Evolutionary conservation across 2,888 invertebrate species (phyloP), one percentile per base, ranked within the genome.

Genomic region (Pseudococcus longispinus): DNA sequence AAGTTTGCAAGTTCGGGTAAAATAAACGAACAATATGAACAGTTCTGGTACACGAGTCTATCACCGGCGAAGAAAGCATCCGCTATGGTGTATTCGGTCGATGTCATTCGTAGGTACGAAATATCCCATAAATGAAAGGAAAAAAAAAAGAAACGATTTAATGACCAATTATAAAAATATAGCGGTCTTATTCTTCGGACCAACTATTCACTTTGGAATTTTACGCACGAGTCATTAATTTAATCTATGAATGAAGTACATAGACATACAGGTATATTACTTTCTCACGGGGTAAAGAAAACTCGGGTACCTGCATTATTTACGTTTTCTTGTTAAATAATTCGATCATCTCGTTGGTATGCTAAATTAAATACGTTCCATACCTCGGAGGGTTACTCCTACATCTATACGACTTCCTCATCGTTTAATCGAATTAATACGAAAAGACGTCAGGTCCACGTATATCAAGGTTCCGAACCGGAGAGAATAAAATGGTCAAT

Each of bases 151-250:
- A 60, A 60, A 9, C 26, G 42, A 80, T 80, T 77, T 77, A 80
- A 80, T 42, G 77, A 42, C 42, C 32, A 80, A 80, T 80, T 42
- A 80, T 80, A 80, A 80, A 80, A 37, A 80, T 80, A 80, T 23
- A 18, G 15, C 15, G 5, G n/a, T 74, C 6, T 37, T 74, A 18
- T 60, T 74, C 32, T 29, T 8, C 74, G 74, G 74, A 23, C 32
- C 2, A 18, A 11, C 37, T n/a, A 9, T 37, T 77, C 77, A 26
- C 18, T 8, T 80, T 42, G 42, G 11, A 37, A 80, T 42, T 80
- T 80, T 80, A 80, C 77, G 77, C 77, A 80, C 77, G 77, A 42
- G 77, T 80, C 23, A 23, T 80, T 37, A 80, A 80, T 80, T 80
- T 42, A 80, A 42, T 18, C 42, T 42, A 37, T 80, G 77, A 80